Conservation (phyloP, 2,113 vertebrate species). For the Dromaius novaehollandiae region DNA sequence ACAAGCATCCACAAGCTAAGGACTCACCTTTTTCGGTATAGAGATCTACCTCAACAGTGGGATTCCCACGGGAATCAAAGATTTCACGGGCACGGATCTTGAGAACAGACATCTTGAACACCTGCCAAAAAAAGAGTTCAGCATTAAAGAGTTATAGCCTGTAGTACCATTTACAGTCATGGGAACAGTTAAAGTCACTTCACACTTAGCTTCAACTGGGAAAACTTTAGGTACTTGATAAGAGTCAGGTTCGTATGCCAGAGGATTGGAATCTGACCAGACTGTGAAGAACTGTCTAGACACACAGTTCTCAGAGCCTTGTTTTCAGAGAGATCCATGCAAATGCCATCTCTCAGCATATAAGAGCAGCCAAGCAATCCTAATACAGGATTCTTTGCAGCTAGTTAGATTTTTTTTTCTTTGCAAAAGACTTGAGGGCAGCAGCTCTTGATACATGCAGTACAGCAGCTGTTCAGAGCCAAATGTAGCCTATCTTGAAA, state of each 20-base stretch:
- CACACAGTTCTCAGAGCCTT: neutral
- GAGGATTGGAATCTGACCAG: neutral
- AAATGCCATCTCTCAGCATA: neutral
- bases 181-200: neutral
- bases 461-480: constrained; percentile 42
- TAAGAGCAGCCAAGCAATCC: neutral
- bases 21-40: constrained; percentile 89
- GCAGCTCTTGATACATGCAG: neutral
- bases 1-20: neutral
- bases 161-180: neutral
- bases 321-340: neutral
- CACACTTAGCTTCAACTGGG: neutral
- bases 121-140: constrained; percentile 56
- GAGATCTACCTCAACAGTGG: constrained; percentile 96
- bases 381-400: neutral
- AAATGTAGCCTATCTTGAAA: neutral
- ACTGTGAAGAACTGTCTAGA: neutral
- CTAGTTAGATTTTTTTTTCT: neutral
- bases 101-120: constrained; percentile 89
- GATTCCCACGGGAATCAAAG: constrained; percentile 98
- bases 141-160: neutral
- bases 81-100: constrained; percentile 93
- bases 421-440: neutral
- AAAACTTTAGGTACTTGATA: neutral
- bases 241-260: fast-evolving